These are phyloP conservation scores for Panthera leo DNA, from an alignment of 2,113 vertebrate species.

Conservation along the genomic window DNA sequence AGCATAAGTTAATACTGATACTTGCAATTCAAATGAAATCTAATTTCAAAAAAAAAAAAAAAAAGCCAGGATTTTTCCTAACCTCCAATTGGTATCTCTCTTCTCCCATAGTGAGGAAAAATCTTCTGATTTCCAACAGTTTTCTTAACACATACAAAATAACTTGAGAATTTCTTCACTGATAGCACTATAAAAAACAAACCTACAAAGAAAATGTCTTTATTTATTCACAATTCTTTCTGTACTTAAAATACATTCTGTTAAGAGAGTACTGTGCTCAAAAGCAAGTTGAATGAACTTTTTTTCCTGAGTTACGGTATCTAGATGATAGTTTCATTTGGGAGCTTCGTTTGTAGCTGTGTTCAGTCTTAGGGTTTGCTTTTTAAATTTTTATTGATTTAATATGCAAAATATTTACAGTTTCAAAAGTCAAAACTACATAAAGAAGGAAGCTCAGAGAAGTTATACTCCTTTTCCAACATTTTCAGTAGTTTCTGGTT, in stretches of 20 bases:
- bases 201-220: not conserved
- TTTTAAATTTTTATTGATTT: not conserved
- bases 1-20: not conserved
- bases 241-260: not conserved
- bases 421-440: not conserved
- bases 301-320: not conserved
- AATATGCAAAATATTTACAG: not conserved
- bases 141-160: not conserved
- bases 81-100: not conserved
- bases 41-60: not conserved
- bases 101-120: not conserved
- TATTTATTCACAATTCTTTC: not conserved
- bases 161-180: conserved; percentile 14
- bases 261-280: not conserved
- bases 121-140: not conserved
- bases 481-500: not conserved
- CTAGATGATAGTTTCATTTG: not conserved
- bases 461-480: not conserved
- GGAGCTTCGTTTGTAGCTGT: not conserved
- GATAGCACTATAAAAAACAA: not conserved
- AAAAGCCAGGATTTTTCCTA: not conserved
- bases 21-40: not conserved
- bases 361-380: not conserved
- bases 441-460: not conserved
- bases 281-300: not conserved